Percentiles rank a stretch among this genome's conserved stretches.
Evolutionary conservation across 2,888 invertebrate genomes (phyloP).

Genomic region (Pristionchus fissidentatus): DNA sequence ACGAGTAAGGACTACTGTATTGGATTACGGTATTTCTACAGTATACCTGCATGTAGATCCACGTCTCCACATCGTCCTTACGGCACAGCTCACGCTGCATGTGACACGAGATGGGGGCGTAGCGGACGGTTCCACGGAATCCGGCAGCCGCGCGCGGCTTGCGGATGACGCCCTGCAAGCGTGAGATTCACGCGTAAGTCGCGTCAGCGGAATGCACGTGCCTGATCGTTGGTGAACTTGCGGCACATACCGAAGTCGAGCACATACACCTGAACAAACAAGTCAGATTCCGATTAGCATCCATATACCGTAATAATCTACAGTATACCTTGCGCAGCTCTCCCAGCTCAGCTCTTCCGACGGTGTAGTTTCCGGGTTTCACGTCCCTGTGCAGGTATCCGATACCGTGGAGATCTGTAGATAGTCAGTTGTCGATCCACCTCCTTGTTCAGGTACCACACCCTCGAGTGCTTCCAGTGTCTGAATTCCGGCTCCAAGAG

Average conservation of each 20-base stretch:
- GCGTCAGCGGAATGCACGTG: not conserved
- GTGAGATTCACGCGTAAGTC: not conserved
- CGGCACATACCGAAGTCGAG: slow-evolving; percentile 64
- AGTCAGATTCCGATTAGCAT: not conserved
- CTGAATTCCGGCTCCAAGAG: slow-evolving; percentile 60
- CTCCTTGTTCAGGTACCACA: not conserved
- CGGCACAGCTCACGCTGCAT: slow-evolving; percentile 68
- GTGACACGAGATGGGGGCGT: slow-evolving; percentile 70
- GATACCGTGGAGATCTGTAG: slow-evolving; percentile 41
- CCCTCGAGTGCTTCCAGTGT: slow-evolving; percentile 60
- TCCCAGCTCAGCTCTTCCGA: slow-evolving; percentile 60
- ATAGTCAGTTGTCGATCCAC: not conserved
- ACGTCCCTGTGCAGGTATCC: slow-evolving; percentile 44
- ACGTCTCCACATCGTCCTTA: slow-evolving; percentile 67
- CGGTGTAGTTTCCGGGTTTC: slow-evolving; percentile 65
- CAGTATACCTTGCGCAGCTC: slow-evolving; percentile 60
- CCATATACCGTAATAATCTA: too few relatives aligned
- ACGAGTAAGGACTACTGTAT: too few relatives aligned
- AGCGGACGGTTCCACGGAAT: slow-evolving; percentile 71
- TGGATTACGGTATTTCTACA: too few relatives aligned
- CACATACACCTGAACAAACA: too few relatives aligned
- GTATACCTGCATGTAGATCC: slow-evolving; percentile 54
- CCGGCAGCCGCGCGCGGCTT: slow-evolving; percentile 71
- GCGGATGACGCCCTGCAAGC: slow-evolving; percentile 62
- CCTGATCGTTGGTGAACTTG: slow-evolving; percentile 64